These are phyloP conservation scores for Acanthosepion lycidas DNA, from an alignment of 2,888 invertebrate genomes.

Conservation along the genomic window DNA sequence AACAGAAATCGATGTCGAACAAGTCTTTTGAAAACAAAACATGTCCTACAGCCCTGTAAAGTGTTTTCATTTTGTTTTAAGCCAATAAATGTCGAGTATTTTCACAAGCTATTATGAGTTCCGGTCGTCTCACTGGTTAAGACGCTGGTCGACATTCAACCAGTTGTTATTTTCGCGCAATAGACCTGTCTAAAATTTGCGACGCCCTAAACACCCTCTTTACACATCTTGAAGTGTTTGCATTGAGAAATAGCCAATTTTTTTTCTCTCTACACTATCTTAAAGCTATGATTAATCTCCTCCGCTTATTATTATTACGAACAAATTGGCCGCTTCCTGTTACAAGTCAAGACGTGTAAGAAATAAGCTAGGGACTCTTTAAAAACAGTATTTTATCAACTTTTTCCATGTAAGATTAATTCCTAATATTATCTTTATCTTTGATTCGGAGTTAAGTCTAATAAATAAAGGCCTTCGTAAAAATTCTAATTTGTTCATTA, in stretches of 20 bases:
- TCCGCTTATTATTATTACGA: not conserved
- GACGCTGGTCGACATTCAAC: not conserved
- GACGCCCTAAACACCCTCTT: not conserved
- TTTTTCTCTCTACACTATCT: not conserved
- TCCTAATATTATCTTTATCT: too few relatives aligned
- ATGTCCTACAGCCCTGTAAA: not conserved
- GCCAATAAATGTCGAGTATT: not conserved
- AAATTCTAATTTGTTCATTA: not conserved
- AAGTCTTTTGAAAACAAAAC: not conserved
- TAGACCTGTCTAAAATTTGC: not conserved
- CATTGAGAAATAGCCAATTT: not conserved
- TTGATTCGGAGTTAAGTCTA: too few relatives aligned
- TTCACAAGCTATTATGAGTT: not conserved
- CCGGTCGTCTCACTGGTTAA: not conserved
- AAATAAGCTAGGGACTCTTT: not conserved
- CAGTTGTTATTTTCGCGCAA: not conserved
- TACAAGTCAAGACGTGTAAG: not conserved
- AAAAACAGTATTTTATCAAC: not conserved
- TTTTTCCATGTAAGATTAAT: not conserved
- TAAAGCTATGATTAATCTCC: not conserved
- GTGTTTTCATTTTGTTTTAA: not conserved
- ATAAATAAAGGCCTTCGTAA: too few relatives aligned
- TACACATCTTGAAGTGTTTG: not conserved
- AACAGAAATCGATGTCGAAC: not conserved
- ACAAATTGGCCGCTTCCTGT: not conserved